Evolutionary conservation across 2,113 vertebrate genomes (phyloP), one percentile per base, ranked within the genome.

Genomic region (Epinephelus lanceolatus): DNA sequence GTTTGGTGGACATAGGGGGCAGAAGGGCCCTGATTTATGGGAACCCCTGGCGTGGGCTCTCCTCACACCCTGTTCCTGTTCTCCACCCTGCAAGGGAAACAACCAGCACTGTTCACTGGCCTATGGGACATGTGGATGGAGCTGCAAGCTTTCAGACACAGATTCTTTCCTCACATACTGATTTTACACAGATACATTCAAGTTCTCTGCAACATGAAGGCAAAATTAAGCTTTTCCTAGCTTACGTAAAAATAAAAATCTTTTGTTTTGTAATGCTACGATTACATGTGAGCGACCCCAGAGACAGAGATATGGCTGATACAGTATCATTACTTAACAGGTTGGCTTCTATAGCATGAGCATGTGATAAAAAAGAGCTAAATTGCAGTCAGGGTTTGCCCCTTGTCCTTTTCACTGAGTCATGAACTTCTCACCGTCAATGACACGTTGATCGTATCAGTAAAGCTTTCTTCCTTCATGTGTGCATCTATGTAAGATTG

Each of bases 11-110:
- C 90, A 88, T 81, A 89, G 79, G 87, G 92, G 91, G 94, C 90
- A 91, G 89, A 89, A 91, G 93, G 89, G 80, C 90, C 79, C 89
- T 95, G 94, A 95, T 96, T 96, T 95, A 95, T 95, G 92, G 92
- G 86, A 90, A 93, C 92, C 93, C 90, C 91, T 93, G 87, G 93
- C 82, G 88, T 80, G 83, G 89, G 80, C 86, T 93, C 92, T 88
- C 87, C 90, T 94, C 93, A 89, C 92, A 93, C 91, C 92, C 88
- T 91, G 93, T 91, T 94, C 91, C 93, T 90, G 88, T 90, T 92
- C 89, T 91, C 92, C 90, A 89, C 72, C 87, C 78, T 80, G 83
- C 68, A 76, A 73, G 71, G 83, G 88, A 88, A 83, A 85, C 75
- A 86, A 63, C 55, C 83, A 78, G n/a, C 63, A 30, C 71, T 78